A percentile compares a stretch with the other conserved stretches of the same genome.
These are phyloP conservation scores for Shargacucullia verbasci DNA, from an alignment of 2,888 invertebrate species.

Conservation along the genomic window DNA sequence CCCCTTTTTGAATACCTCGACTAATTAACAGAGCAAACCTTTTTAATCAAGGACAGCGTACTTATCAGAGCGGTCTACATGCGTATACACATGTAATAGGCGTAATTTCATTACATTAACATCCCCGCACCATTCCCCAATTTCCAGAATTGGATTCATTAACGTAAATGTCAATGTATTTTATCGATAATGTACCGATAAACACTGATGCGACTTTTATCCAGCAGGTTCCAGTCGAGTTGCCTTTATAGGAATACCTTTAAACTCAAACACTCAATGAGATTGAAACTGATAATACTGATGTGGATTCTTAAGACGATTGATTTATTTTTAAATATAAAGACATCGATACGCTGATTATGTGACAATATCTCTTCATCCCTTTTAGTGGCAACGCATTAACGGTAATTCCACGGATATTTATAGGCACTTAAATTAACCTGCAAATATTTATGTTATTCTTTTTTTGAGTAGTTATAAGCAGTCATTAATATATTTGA, in stretches of 20 bases:
- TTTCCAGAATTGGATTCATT: constrained; percentile 57
- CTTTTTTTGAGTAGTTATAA: constrained; percentile 2
- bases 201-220: constrained; percentile 66
- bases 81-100: constrained; percentile 41
- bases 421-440: constrained; percentile 36
- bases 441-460: constrained; percentile 16
- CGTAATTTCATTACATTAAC: constrained; percentile 50
- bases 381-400: constrained; percentile 42
- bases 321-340: constrained; percentile 70
- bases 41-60: constrained; percentile 28
- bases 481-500: constrained; percentile 5
- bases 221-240: constrained; percentile 58
- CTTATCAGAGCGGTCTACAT: constrained; percentile 29
- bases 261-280: constrained; percentile 62
- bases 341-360: constrained; percentile 66
- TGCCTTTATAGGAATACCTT: constrained; percentile 67
- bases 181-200: constrained; percentile 69
- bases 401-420: constrained; percentile 47
- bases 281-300: constrained; percentile 65
- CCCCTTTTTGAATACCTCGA: constrained; percentile 16
- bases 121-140: constrained; percentile 42
- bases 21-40: constrained; percentile 45
- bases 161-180: constrained; percentile 64
- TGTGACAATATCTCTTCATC: constrained; percentile 56
- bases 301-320: constrained; percentile 69